Evolutionary conservation across 2,888 invertebrate genomes (phyloP), one percentile per base, ranked within the genome.

Genomic region (Cactoblastis cactorum): DNA sequence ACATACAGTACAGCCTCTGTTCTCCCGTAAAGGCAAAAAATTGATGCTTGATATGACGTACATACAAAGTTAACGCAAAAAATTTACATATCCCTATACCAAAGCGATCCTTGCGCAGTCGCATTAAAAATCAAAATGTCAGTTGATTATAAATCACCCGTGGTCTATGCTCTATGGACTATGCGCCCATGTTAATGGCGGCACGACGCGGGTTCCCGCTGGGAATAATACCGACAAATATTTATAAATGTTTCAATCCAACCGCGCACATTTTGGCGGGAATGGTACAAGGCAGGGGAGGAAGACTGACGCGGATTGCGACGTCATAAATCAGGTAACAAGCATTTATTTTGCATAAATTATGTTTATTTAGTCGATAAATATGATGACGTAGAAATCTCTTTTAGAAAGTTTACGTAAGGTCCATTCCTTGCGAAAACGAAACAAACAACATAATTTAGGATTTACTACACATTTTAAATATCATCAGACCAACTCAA

Each of bases 201-300:
- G 37, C 72, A 69, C 47, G n/a, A n/a, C 19, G 34, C 9, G 12
- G 17, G 4, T 33, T 18, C 32, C 33, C 41, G 64, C 63, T 58
- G 63, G 65, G 75, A 77, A 82, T 81, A 79, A 80, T 71, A 71
- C 71, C 72, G 70, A 63, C 83, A 87, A 88, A 89, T 89, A 87
- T 89, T 87, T 88, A 79, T 87, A 87, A 89, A 88, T 89, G 87
- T 88, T 88, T 80, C 41, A 41, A 41, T 49, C 12, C 47, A 48
- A 37, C 47, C 37, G 37, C 47, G 43, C 43, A 9, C 24, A 41
- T 28, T 24, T 43, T 15, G 43, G 28, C 15, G 43, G 17, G 28
- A 28, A 15, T 0, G 15, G 28, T 2, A 9, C 43, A 28, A n/a
- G 28, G 28, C 4, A 32, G 1, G 6, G 17, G 43, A 9, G 43